Evolutionary conservation across 2,888 invertebrate species (phyloP), one percentile per base, ranked within the genome.

Genomic region (Pseudococcus jackbeardsleyi): DNA sequence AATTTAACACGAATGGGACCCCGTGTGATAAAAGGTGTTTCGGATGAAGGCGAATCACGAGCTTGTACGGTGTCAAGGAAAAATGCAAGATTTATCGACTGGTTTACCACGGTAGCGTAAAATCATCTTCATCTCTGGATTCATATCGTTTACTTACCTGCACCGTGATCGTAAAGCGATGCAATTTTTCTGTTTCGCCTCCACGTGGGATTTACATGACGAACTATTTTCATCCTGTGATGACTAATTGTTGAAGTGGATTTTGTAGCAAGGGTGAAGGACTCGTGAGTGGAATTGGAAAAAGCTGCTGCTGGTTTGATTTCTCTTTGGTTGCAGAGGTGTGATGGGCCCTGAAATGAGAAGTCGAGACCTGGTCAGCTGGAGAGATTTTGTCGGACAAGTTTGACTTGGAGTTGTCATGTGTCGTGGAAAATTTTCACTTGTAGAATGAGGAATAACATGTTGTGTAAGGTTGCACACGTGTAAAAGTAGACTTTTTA

Each of bases 21-120:
- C 19, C 9, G 59, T 22, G 64, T 64, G 64, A 77, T 46, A 82
- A 19, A 42, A 82, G 42, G 22, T 82, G 79, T 46, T 82, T 33
- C 77, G 46, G 46, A 82, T 82, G 46, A 46, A 82, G 39, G 79
- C 39, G 46, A 82, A 82, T 82, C 79, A 82, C 79, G 79, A 82
- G 79, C 46, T 82, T 46, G 46, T 46, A 82, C 46, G 79, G 79
- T 82, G 79, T 82, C 79, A 82, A 82, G 79, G 79, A 82, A 82
- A 82, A 82, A 82, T 82, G 79, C 79, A 82, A 42, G 79, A 82
- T 82, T 82, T 82, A 82, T 82, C 42, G 79, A 82, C 46, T 82
- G 42, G 79, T 82, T 82, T 82, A n/a, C 79, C 79, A 46, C 77
- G 39, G 33, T 39, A 82, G 79, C 79, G 79, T 82, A 22, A 82